Evolutionary conservation across 2,113 vertebrate species (phyloP).

Genomic region (Phodopus roborovskii): DNA sequence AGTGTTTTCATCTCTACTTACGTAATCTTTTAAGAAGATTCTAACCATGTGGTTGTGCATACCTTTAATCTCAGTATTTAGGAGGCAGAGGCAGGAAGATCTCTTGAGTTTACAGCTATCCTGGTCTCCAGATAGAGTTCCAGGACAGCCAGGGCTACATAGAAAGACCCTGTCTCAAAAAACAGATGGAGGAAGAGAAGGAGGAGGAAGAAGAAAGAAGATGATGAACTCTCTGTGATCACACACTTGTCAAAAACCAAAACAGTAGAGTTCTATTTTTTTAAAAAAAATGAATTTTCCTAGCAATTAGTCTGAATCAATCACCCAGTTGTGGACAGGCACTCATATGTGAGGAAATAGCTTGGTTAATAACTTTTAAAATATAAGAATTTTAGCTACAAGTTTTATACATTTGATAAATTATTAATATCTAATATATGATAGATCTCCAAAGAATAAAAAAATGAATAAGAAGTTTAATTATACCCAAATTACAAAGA

Average conservation of each 20-base stretch:
- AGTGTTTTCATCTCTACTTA: conserved; percentile 8
- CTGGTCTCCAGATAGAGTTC: neutral
- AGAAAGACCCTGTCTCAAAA: neutral
- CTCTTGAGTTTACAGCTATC: neutral
- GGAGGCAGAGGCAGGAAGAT: neutral
- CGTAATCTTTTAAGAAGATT: neutral
- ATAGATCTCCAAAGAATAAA: conserved; percentile 49
- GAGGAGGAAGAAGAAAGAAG: neutral
- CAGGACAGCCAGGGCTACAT: neutral
- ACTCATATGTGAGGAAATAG: conserved; percentile 10
- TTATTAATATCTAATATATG: neutral
- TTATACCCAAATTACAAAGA: conserved; percentile 13
- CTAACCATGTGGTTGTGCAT: neutral
- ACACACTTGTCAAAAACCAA: conserved; percentile 47
- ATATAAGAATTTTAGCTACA: neutral
- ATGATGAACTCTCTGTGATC: neutral
- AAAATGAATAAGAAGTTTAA: conserved; percentile 45
- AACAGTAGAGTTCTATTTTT: conserved; percentile 5
- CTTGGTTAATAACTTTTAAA: neutral
- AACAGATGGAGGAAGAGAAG: neutral
- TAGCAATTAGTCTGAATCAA: neutral
- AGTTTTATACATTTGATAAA: neutral
- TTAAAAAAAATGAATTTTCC: conserved; percentile 22
- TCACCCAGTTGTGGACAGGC: neutral
- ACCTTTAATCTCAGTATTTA: neutral